Percentiles rank a stretch among this genome's conserved stretches.
phyloP scores from a whole-genome alignment of 1,140 invertebrate genomes.

The Bombyx mori region DNA sequence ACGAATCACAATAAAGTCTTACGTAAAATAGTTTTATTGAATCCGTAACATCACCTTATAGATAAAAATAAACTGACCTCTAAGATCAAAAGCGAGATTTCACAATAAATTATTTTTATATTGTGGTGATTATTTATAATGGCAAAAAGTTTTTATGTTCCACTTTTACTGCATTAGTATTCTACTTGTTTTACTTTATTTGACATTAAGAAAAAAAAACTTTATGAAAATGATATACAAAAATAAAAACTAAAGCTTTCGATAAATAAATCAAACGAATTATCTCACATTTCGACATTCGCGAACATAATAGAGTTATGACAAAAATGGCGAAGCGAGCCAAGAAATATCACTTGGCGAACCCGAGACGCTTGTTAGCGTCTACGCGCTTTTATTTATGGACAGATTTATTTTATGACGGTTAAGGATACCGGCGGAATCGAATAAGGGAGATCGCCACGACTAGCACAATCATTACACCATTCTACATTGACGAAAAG shows the following conservation, averaged over 20 bases:
- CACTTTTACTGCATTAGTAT: too few species aligned
- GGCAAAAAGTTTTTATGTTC: too few species aligned
- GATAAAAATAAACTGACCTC: too few species aligned
- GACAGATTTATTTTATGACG: conserved; percentile 66
- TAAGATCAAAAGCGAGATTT: too few species aligned
- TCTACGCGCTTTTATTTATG: conserved; percentile 61
- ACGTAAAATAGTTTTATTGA: too few species aligned
- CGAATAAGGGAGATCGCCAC: conserved; percentile 23
- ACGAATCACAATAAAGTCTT: too few species aligned
- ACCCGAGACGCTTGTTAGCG: conserved; percentile 69
- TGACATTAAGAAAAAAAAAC: neutral
- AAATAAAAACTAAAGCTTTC: conserved; percentile 10
- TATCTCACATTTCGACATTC: conserved; percentile 57
- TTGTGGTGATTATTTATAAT: too few species aligned
- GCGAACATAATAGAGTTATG: conserved; percentile 64
- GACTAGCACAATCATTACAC: neutral
- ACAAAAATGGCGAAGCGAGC: conserved; percentile 58
- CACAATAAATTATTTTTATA: too few species aligned
- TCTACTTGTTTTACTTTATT: neutral
- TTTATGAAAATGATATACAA: conserved; percentile 1
- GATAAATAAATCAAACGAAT: conserved; percentile 48
- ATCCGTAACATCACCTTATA: too few species aligned
- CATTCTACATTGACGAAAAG: neutral
- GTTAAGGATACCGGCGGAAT: conserved; percentile 37
- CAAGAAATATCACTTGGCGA: conserved; percentile 62